Base-by-base conservation (phyloP, 2,888 invertebrate genomes). In the Synanthedon andrenaeformis region DNA sequence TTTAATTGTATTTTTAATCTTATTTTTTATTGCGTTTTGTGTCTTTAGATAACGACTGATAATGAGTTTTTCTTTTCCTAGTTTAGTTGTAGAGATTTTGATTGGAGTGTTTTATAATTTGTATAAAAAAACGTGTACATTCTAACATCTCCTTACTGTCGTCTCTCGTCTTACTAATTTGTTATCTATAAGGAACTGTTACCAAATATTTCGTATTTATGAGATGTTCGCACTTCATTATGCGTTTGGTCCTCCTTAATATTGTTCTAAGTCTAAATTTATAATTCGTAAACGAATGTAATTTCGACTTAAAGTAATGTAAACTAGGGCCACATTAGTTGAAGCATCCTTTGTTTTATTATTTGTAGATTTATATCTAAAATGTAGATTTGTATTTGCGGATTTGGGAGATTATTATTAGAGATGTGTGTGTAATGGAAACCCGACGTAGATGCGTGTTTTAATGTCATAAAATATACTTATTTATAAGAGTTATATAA, bases 151-250 rank as follows among this genome's bases (percentile, higher is more conserved):
- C 59, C 56, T n/a, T n/a, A n/a, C n/a, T n/a, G n/a, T n/a, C n/a
- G n/a, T n/a, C n/a, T n/a, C 61, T 63, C 53, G 60, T 60, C 60
- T 65, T 67, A 17, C 19, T 53, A 53, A 55, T 60, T 64, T 58
- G 59, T 67, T 71, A 74, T 68, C 70, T 72, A 69, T 77, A 75
- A 83, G 83, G 78, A 82, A 79, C 85, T 83, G 87, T 87, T 87
- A 87, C 87, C 87, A 87, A 87, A 87, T 86, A 87, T 86, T 79
- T 81, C 81, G 72, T 85, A 85, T 84, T 85, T 81, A 79, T 79
- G 74, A 67, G 35, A 35, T 35, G 45, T 45, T 45, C 69, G 72
- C 45, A 45, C 45, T 45, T 45, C 45, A 45, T 45, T n/a, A 45
- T n/a, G 45, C 45, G 45, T 12, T 45, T 45, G 45, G 45, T 45